Percentiles rank a stretch among this genome's conserved stretches.
phyloP scores from a whole-genome alignment of 2,888 invertebrate genomes.

The Ptilodon capucinus region DNA sequence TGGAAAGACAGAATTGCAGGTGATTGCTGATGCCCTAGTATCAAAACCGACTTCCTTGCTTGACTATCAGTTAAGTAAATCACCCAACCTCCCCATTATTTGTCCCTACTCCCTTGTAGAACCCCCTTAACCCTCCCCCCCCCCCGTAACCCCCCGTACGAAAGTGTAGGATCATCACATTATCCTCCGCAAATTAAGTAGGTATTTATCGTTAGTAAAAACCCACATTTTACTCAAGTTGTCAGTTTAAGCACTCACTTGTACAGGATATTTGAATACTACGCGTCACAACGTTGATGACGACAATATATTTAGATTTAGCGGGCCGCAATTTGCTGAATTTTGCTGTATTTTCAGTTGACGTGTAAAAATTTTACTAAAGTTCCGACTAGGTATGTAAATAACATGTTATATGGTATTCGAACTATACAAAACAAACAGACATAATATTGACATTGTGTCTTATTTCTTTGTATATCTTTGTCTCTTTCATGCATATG shows the following conservation, averaged over 20 bases:
- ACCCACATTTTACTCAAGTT: not conserved
- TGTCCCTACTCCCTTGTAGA: too few relatives aligned
- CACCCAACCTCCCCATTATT: too few relatives aligned
- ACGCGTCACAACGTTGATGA: constrained; percentile 27
- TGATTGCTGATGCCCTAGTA: too few relatives aligned
- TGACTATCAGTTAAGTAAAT: too few relatives aligned
- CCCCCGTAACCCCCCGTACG: too few relatives aligned
- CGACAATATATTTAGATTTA: constrained; percentile 19
- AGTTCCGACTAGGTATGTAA: too few relatives aligned
- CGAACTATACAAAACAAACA: not conserved
- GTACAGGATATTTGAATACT: constrained; percentile 27
- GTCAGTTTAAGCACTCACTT: not conserved
- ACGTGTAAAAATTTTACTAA: constrained; percentile 17
- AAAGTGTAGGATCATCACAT: too few relatives aligned
- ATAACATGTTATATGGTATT: not conserved
- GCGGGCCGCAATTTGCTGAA: constrained; percentile 21
- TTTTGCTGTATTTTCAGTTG: constrained; percentile 26
- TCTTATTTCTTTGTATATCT: not conserved
- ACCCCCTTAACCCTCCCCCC: too few relatives aligned
- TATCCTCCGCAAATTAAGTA: too few relatives aligned
- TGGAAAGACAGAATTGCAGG: too few relatives aligned
- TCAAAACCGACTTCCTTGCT: too few relatives aligned
- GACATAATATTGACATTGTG: not conserved
- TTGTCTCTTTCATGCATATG: not conserved
- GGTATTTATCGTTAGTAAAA: not conserved